Percentiles rank a stretch among this genome's conserved stretches.
Conservation (phyloP, 2,113 vertebrate genomes). For the Zootoca vivipara region DNA sequence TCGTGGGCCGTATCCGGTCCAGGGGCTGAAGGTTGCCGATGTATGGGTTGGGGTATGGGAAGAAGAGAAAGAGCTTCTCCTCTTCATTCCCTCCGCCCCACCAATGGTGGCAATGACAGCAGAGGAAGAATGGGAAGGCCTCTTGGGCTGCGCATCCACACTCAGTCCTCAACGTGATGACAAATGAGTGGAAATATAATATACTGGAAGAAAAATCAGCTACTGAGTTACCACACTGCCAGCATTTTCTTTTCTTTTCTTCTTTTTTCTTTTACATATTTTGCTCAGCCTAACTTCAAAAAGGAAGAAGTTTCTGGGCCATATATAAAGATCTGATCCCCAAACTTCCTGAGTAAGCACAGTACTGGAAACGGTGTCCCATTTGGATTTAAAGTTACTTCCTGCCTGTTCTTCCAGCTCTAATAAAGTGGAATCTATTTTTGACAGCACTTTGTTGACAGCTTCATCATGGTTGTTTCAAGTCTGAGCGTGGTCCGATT, state of each 20-base stretch:
- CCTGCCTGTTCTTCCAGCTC: background rate
- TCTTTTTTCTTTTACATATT: background rate
- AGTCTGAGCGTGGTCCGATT: background rate
- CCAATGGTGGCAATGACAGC: too few species aligned
- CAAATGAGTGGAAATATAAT: background rate
- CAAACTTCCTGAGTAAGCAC: background rate
- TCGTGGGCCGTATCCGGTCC: too few species aligned
- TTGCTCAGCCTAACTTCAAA: background rate
- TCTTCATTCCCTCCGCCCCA: too few species aligned
- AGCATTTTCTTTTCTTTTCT: background rate
- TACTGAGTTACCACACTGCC: background rate
- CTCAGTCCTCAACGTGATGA: background rate
- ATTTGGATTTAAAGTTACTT: background rate
- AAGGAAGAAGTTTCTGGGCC: background rate
- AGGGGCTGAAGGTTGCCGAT: too few species aligned
- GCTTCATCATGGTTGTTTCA: background rate
- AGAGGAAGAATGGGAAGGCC: background rate
- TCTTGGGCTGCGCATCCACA: background rate
- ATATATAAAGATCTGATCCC: background rate
- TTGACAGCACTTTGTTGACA: background rate
- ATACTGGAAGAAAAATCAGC: background rate
- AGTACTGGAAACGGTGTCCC: background rate
- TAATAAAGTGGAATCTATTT: slow-evolving; percentile 2
- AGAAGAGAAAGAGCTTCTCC: too few species aligned
- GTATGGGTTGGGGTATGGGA: too few species aligned